phyloP scores from a whole-genome alignment of 2,113 vertebrate genomes.

The Manacus vitellinus region DNA sequence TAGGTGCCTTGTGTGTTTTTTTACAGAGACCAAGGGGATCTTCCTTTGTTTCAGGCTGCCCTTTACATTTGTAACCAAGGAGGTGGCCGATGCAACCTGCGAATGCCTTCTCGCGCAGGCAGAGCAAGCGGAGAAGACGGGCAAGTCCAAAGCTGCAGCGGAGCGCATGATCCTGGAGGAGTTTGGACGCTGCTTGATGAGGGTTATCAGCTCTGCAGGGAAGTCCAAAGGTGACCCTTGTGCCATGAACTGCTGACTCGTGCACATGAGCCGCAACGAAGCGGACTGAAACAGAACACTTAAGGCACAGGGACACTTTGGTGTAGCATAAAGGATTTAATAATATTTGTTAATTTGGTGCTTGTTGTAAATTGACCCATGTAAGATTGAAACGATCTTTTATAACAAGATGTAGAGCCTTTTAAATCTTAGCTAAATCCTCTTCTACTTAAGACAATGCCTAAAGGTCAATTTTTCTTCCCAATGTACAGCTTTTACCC shows the following conservation, averaged over 20 bases:
- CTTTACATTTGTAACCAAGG: constrained; percentile 95
- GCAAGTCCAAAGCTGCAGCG: constrained; percentile 85
- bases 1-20: background rate
- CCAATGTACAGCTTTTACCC: constrained; percentile 67
- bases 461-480: constrained; percentile 66
- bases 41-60: constrained; percentile 82
- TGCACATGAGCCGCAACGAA: background rate
- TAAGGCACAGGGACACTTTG: constrained; percentile 73
- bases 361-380: constrained; percentile 72
- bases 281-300: constrained; percentile 50
- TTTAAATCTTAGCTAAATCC: constrained; percentile 73
- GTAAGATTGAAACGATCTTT: constrained; percentile 68
- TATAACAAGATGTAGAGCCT: constrained; percentile 67
- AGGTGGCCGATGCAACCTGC: constrained; percentile 94
- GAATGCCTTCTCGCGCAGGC: constrained; percentile 94
- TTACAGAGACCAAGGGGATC: background rate
- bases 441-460: constrained; percentile 54
- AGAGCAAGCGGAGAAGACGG: constrained; percentile 86
- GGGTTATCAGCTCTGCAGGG: constrained; percentile 93
- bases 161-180: constrained; percentile 96
- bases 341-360: constrained; percentile 70
- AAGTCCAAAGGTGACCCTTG: constrained; percentile 93
- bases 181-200: constrained; percentile 96
- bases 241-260: constrained; percentile 88
- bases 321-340: constrained; percentile 46